Evolutionary conservation across 2,113 vertebrate species (phyloP).

Genomic region (Sisor rabdophorus): DNA sequence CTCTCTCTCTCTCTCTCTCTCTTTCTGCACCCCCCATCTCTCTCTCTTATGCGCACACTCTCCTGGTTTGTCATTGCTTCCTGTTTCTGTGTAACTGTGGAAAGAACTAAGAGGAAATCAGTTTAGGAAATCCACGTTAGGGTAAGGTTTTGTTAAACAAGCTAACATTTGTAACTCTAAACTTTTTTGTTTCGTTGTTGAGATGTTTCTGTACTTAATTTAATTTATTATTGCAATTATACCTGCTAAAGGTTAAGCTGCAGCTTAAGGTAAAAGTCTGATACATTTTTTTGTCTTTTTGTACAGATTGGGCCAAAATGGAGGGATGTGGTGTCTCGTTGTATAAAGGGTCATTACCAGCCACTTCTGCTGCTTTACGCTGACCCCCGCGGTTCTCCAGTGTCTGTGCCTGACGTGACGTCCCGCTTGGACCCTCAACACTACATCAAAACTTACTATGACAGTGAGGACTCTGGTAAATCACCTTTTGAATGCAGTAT

Average conservation of each 20-base stretch:
- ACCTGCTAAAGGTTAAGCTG: not conserved
- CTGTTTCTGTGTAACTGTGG: conserved; percentile 37
- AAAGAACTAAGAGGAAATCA: conserved; percentile 13
- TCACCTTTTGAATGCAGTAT: conserved; percentile 9
- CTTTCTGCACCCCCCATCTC: not conserved
- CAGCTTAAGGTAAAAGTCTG: not conserved
- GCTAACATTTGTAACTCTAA: too few species aligned
- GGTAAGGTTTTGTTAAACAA: conserved; percentile 39
- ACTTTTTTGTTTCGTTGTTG: not conserved
- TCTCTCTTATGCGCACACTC: conserved; percentile 12
- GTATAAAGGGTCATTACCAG: conserved; percentile 96
- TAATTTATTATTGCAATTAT: not conserved
- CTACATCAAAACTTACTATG: conserved; percentile 80
- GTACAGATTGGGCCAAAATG: conserved; percentile 91
- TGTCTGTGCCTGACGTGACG: conserved; percentile 80
- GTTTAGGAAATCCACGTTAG: conserved; percentile 26
- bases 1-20: not conserved
- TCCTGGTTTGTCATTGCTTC: conserved; percentile 16
- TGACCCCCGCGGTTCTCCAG: conserved; percentile 89
- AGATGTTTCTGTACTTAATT: not conserved
- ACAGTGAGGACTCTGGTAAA: conserved; percentile 93
- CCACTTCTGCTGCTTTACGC: conserved; percentile 94
- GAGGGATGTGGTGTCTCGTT: conserved; percentile 96
- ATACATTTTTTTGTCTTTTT: conserved; percentile 8
- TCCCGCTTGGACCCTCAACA: conserved; percentile 77